phyloP scores from a whole-genome alignment of 1,140 invertebrate species.

The Monochamus saltuarius region DNA sequence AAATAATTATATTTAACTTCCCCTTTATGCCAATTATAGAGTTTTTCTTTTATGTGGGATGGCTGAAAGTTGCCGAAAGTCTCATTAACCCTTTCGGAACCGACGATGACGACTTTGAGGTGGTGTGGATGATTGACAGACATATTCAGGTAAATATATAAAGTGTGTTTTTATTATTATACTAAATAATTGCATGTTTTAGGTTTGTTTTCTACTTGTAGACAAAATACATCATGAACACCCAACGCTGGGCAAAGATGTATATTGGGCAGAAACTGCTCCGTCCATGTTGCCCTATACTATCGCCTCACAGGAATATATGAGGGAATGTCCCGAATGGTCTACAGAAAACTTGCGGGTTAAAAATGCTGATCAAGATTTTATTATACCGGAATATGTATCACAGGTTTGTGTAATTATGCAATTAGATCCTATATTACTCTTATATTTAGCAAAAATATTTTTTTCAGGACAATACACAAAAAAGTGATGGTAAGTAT shows the following conservation, averaged over 20 bases:
- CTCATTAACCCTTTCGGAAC: slow-evolving; percentile 88
- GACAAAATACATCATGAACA: slow-evolving; percentile 91
- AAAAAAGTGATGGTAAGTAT: slow-evolving; percentile 4
- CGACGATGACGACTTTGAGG: slow-evolving; percentile 78
- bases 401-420: slow-evolving; percentile 3
- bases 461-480: slow-evolving; percentile 9
- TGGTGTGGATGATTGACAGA: slow-evolving; percentile 85
- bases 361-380: slow-evolving; percentile 33
- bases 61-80: slow-evolving; percentile 84
- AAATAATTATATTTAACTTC: slow-evolving; percentile 75
- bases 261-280: slow-evolving; percentile 85
- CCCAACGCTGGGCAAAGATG: slow-evolving; percentile 79
- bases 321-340: slow-evolving; percentile 74
- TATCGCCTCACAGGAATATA: slow-evolving; percentile 68
- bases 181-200: slow-evolving; percentile 11
- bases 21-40: slow-evolving; percentile 83
- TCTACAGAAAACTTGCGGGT: slow-evolving; percentile 76
- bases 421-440: not conserved
- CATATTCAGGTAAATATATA: slow-evolving; percentile 67
- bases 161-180: not conserved
- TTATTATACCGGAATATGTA: slow-evolving; percentile 30
- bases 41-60: slow-evolving; percentile 88
- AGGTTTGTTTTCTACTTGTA: slow-evolving; percentile 87
- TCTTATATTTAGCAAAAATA: slow-evolving; percentile 4
- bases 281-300: slow-evolving; percentile 84